Base-by-base conservation (phyloP, 1,140 invertebrate genomes). In the Zaprionus lachaisei region DNA sequence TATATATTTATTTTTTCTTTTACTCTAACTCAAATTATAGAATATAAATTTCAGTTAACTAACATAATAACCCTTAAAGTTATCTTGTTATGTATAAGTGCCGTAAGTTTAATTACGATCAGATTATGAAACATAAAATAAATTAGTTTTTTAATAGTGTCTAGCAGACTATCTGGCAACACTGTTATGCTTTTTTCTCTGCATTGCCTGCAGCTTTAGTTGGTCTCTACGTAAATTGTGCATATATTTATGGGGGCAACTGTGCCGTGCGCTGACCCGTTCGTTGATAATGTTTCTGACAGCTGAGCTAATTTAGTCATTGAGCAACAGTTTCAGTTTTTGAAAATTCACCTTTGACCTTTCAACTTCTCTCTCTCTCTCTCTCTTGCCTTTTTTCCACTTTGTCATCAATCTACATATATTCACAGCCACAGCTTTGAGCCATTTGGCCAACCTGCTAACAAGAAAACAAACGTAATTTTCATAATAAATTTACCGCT, bases 401-500 rank as follows among this genome's bases (percentile, higher is more conserved):
- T 34, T 28, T 14, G 11, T 24, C 47, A 14, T 51, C 22, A 51
- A 51, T 22, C 24, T 56, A 56, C 60, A 34, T 61, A 56, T 41
- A 56, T 14, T n/a, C 65, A 31, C 34, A 72, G 38, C n/a, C 38
- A 51, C 31, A 65, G 9, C 9, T 67, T 6, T 67, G 20, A n/a
- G 47, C 61, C 31, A 34, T 9, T 57, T 67, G 61, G 72, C 72
- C 69, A 67, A 20, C 64, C 64, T 60, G 63, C 28, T 66, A 84
- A 77, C 60, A 85, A 67, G 69, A 70, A 47, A 47, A 83, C 7
- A 31, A 75, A 83, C 80, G 70, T 72, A 87, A 87, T 87, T 87
- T 83, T 87, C 80, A 79, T 83, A 83, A 87, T 77, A 81, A 83
- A 87, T 80, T 87, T 81, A 80, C 65, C 54, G 70, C 67, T 71